Conservation (phyloP, 2,888 invertebrate species). For the Belgica antarctica region DNA sequence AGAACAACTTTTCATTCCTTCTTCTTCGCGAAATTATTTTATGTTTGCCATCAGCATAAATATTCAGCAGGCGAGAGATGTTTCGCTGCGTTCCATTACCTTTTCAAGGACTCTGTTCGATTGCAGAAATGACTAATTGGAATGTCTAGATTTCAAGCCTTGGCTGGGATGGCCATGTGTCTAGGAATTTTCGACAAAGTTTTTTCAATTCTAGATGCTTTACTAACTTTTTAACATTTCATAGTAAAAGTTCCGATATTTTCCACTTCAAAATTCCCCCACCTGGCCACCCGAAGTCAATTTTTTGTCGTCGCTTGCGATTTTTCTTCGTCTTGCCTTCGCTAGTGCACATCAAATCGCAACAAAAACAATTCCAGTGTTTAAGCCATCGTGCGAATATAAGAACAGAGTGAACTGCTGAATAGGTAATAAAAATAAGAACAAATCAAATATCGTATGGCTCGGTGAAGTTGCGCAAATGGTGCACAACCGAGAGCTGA, state of each 20-base stretch:
- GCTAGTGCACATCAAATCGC: background rate
- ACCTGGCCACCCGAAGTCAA: no score
- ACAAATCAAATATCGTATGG: background rate
- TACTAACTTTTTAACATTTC: no score
- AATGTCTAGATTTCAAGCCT: background rate
- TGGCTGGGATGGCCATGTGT: no score
- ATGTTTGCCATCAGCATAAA: conserved; percentile 29
- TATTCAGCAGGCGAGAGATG: background rate
- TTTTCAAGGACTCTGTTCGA: conserved; percentile 32
- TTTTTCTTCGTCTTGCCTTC: background rate
- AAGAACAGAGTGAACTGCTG: background rate
- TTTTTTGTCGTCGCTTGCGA: background rate
- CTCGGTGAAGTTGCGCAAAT: background rate
- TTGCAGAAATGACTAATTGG: no score
- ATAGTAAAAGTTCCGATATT: no score
- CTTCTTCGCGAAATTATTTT: background rate
- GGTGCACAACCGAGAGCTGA: no score
- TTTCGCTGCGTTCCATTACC: background rate
- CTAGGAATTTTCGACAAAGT: no score
- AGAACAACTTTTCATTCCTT: background rate
- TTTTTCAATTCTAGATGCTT: no score
- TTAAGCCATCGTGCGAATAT: background rate
- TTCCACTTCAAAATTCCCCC: no score
- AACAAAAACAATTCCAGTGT: background rate
- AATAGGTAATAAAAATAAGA: background rate